Conservation (phyloP, 2,113 vertebrate species). For the Lophura nycthemera region DNA sequence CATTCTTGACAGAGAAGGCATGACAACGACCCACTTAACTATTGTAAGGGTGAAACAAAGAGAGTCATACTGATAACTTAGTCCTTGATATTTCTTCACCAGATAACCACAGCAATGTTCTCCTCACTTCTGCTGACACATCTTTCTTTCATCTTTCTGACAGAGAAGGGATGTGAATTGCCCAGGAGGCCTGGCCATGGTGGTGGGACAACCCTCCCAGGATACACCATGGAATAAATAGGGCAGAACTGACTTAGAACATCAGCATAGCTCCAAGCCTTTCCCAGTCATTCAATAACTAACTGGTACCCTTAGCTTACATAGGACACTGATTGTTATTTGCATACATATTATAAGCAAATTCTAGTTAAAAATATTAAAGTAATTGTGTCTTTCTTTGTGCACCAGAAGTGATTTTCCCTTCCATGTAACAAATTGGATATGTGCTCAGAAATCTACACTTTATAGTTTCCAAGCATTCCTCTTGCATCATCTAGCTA, state of each 20-base stretch:
- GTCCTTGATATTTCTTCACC: neutral
- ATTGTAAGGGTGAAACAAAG: constrained; percentile 6
- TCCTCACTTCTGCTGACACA: neutral
- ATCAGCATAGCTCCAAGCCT: neutral
- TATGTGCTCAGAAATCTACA: neutral
- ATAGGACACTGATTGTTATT: neutral
- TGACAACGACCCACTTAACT: neutral
- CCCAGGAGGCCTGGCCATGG: neutral
- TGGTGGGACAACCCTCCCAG: neutral
- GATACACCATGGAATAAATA: neutral
- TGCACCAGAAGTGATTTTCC: neutral
- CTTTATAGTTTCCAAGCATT: neutral
- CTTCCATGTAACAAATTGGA: neutral
- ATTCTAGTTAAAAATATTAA: neutral
- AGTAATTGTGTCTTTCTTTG: neutral
- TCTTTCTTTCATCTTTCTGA: neutral
- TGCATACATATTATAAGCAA: neutral
- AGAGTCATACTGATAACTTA: neutral
- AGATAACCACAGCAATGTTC: neutral
- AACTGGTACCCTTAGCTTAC: neutral
- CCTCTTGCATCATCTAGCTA: neutral
- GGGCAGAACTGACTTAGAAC: neutral
- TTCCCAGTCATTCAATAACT: neutral
- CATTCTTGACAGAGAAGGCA: constrained; percentile 20
- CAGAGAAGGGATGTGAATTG: neutral